Percentiles rank a stretch among this genome's conserved stretches.
phyloP scores from a whole-genome alignment of 2,888 invertebrate genomes.

The Parnassius mnemosyne region DNA sequence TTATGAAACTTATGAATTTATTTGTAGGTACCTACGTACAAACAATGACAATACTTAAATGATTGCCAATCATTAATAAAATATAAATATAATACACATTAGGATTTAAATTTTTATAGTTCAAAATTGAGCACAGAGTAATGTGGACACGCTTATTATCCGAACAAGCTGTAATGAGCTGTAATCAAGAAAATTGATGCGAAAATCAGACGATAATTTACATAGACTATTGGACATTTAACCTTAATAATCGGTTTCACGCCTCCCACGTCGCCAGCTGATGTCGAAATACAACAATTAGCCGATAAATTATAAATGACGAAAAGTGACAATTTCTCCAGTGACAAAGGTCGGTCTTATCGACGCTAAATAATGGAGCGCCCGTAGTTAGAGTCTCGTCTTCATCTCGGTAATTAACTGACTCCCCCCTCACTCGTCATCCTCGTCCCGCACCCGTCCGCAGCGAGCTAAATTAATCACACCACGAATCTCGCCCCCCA shows the following conservation, averaged over 20 bases:
- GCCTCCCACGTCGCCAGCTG: constrained; percentile 27
- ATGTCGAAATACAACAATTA: constrained; percentile 48
- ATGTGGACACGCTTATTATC: neutral
- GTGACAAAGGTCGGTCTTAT: constrained; percentile 75
- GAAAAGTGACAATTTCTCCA: constrained; percentile 69
- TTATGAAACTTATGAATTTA: too few species aligned
- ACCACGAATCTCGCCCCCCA: constrained; percentile 78
- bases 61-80: too few species aligned
- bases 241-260: constrained; percentile 36
- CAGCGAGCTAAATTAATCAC: constrained; percentile 75
- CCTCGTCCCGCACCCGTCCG: constrained; percentile 38
- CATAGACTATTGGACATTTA: constrained; percentile 34
- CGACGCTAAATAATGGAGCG: constrained; percentile 75
- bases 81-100: too few species aligned
- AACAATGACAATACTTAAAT: too few species aligned
- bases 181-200: constrained; percentile 27
- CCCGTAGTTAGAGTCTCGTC: constrained; percentile 75
- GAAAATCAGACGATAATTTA: constrained; percentile 21
- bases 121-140: neutral
- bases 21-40: too few species aligned
- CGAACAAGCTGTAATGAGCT: constrained; percentile 14
- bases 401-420: constrained; percentile 77
- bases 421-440: constrained; percentile 41
- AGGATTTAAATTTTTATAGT: too few species aligned
- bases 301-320: constrained; percentile 71